Percentiles rank a stretch among this genome's conserved stretches.
Conservation (phyloP, 2,797 vertebrate species). For the Poeciliopsis paucimaculata region DNA sequence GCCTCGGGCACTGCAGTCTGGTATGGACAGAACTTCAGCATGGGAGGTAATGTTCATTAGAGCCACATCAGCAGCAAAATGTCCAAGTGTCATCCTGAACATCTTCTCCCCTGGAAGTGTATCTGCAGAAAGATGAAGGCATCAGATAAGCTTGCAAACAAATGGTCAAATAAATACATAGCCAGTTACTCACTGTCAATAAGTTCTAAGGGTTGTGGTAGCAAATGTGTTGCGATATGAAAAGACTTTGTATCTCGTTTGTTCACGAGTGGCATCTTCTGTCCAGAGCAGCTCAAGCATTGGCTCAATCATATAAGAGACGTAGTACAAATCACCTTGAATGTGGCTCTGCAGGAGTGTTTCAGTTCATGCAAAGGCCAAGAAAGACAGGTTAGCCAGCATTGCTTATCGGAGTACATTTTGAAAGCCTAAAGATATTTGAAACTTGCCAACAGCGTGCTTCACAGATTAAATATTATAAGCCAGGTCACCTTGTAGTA, state of each 20-base stretch:
- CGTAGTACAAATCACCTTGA: constrained; percentile 48
- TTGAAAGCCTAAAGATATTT: neutral
- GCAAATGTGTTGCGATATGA: constrained; percentile 58
- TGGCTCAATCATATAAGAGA: constrained; percentile 62
- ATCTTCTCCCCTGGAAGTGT: constrained; percentile 51
- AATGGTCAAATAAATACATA: neutral
- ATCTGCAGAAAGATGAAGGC: constrained; percentile 40
- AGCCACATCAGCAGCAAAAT: constrained; percentile 62
- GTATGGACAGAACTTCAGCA: constrained; percentile 56
- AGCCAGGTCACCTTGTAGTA: constrained; percentile 77
- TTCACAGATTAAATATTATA: no score
- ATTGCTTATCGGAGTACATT: neutral
- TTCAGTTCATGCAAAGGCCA: neutral
- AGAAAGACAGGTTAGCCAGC: neutral
- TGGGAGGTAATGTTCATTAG: constrained; percentile 66
- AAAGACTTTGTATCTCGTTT: constrained; percentile 77
- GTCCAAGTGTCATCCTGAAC: constrained; percentile 69
- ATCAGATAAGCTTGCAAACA: neutral
- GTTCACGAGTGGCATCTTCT: constrained; percentile 52
- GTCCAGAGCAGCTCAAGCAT: constrained; percentile 77
- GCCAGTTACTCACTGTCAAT: constrained; percentile 56
- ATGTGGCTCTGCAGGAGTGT: constrained; percentile 60
- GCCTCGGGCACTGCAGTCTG: constrained; percentile 53
- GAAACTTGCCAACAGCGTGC: neutral
- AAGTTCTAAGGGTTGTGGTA: constrained; percentile 37